These are phyloP conservation scores for Phthorimaea operculella DNA, from an alignment of 1,140 invertebrate species.

Conservation along the genomic window DNA sequence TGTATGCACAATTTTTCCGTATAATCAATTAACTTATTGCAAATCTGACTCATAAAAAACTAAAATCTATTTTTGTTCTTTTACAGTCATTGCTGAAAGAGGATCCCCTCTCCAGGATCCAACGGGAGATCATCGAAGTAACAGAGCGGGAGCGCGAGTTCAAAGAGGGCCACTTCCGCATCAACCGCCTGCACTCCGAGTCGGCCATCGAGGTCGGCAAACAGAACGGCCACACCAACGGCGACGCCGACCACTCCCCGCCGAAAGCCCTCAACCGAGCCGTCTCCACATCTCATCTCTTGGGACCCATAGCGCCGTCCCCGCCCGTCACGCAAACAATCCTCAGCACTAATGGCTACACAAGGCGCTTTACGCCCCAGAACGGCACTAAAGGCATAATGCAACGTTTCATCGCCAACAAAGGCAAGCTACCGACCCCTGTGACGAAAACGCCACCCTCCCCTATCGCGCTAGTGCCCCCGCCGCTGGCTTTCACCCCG, in stretches of 20 bases:
- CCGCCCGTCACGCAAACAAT: conserved; percentile 32
- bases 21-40: neutral
- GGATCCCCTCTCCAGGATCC: conserved; percentile 73
- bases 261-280: conserved; percentile 69
- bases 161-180: conserved; percentile 69
- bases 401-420: conserved; percentile 80
- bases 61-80: conserved; percentile 9
- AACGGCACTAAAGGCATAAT: conserved; percentile 78
- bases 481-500: conserved; percentile 35
- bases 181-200: conserved; percentile 56
- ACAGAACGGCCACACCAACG: conserved; percentile 53
- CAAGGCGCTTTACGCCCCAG: conserved; percentile 70
- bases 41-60: neutral
- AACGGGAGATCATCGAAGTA: conserved; percentile 76
- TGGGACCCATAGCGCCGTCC: conserved; percentile 51
- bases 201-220: conserved; percentile 53
- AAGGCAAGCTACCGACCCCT: conserved; percentile 70
- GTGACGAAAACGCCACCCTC: conserved; percentile 41
- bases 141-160: conserved; percentile 75
- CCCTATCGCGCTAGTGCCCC: conserved; percentile 23
- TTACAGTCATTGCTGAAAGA: conserved; percentile 67
- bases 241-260: conserved; percentile 49
- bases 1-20: no score
- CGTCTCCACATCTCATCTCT: conserved; percentile 70
- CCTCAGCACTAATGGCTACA: conserved; percentile 55